Evolutionary conservation across 2,888 invertebrate species (phyloP).

Genomic region (Hybos culiciformis): DNA sequence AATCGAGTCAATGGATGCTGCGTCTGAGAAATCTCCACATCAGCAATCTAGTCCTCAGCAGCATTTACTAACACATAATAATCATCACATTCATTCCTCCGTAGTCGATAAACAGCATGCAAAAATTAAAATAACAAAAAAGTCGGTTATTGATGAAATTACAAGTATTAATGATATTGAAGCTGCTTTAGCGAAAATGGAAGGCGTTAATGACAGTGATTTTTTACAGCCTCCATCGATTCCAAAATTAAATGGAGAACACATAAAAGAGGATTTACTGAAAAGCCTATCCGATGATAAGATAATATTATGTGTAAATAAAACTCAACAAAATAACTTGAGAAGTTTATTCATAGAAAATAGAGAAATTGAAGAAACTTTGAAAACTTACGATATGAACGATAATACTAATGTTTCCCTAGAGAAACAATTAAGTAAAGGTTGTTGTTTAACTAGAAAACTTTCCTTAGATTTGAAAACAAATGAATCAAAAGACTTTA

Average conservation of each 20-base stretch:
- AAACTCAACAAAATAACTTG: slow-evolving; percentile 10
- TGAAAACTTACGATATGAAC: slow-evolving; percentile 11
- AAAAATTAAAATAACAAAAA: slow-evolving; percentile 2
- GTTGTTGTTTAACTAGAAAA: slow-evolving; percentile 13
- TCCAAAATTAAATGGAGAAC: slow-evolving; percentile 30
- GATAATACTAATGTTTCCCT: slow-evolving; percentile 14
- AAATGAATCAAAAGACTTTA: background rate
- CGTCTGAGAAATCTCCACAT: slow-evolving; percentile 85
- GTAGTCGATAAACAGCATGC: background rate
- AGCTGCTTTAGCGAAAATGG: slow-evolving; percentile 57
- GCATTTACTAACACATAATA: slow-evolving; percentile 19
- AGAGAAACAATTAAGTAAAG: slow-evolving; percentile 11
- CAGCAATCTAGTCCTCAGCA: slow-evolving; percentile 60
- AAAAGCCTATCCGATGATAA: slow-evolving; percentile 14
- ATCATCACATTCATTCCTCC: slow-evolving; percentile 14
- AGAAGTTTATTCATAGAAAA: slow-evolving; percentile 13
- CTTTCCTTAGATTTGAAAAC: background rate
- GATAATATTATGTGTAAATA: slow-evolving; percentile 16
- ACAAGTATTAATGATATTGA: slow-evolving; percentile 51
- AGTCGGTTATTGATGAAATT: slow-evolving; percentile 31
- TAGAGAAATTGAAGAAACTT: slow-evolving; percentile 3
- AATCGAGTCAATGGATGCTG: slow-evolving; percentile 84
- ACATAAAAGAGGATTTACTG: slow-evolving; percentile 20
- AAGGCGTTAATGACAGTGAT: slow-evolving; percentile 32
- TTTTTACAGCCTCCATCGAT: slow-evolving; percentile 18